Evolutionary conservation across 2,113 vertebrate genomes (phyloP).

Genomic region (Trichechus manatus): DNA sequence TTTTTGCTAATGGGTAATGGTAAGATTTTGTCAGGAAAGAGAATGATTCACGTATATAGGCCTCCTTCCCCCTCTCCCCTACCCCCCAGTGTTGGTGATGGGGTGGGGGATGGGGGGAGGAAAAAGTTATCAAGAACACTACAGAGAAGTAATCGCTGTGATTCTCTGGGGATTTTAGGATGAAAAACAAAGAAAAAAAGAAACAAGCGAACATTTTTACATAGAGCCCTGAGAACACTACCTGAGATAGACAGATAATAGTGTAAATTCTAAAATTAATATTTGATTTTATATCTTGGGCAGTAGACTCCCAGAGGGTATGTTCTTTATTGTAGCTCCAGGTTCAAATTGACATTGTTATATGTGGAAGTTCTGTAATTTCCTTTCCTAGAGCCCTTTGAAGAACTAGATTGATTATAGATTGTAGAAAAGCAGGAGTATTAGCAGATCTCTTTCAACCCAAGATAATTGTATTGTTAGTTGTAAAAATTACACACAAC

Average conservation of each 20-base stretch:
- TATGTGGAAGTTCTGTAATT: background rate
- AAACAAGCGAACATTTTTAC: background rate
- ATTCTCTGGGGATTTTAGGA: background rate
- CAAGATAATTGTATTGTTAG: background rate
- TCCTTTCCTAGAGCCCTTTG: background rate
- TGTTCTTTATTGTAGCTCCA: background rate
- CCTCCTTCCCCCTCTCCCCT: too few relatives aligned
- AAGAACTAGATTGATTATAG: background rate
- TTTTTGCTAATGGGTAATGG: background rate
- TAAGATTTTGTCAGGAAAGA: slow-evolving; percentile 34
- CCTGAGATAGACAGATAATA: background rate
- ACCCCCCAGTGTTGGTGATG: background rate
- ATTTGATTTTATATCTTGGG: background rate
- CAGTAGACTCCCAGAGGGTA: background rate
- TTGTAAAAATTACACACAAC: background rate
- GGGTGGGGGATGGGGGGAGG: background rate
- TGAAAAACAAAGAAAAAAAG: background rate
- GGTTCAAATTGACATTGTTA: background rate
- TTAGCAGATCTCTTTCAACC: background rate
- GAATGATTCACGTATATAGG: background rate
- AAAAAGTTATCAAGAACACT: background rate
- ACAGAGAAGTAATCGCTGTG: background rate
- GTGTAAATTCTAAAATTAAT: background rate
- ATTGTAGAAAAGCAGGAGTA: background rate
- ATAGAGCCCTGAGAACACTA: background rate